Evolutionary conservation across 2,797 vertebrate species (phyloP), one percentile per base, ranked within the genome.

Genomic region (Danio jaintianensis): DNA sequence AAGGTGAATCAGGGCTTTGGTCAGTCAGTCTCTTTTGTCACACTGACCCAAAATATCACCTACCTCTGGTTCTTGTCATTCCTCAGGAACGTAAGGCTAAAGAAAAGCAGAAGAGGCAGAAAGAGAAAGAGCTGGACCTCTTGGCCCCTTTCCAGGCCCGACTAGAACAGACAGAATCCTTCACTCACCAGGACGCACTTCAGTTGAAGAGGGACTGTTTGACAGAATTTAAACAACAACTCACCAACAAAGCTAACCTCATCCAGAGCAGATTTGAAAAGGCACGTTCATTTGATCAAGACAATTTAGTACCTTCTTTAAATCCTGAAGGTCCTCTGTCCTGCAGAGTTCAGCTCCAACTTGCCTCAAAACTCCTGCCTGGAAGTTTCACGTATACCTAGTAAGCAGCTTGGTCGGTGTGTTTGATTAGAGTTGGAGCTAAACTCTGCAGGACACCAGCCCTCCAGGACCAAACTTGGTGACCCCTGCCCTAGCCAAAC

Each of bases 241-340:
- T 95, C 2, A 81, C 93, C 4, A 78, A 93, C 71, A 93, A 91
- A 80, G 93, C 91, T 74, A 95, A 93, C 78, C 88, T 92, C 68
- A 94, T 95, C 74, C 94, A 96, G 84, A 90, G 89, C 8, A 92
- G 87, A 13, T 93, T 94, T 6, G 92, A 95, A 74, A 94, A 93
- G 94, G 95, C 94, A 78, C 6, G 53, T 15, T 48, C 6, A 12
- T 38, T 56, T 0, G 5, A n/a, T 53, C 16, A 5, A 69, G 13
- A 68, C 11, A 10, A 70, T 70, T 52, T 40, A 40, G 13, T 36
- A 40, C 36, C 7, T 40, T 40, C 36, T 36, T 29, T 29, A 3
- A 29, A 29, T 29, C 29, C 3, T 29, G 29, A 29, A 29, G 29
- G 29, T 29, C 29, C 29, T 29, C 29, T 3, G 29, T 29, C 29